Evolutionary conservation across 2,797 vertebrate species (phyloP).

Genomic region (Helicolenus hilgendorfi): DNA sequence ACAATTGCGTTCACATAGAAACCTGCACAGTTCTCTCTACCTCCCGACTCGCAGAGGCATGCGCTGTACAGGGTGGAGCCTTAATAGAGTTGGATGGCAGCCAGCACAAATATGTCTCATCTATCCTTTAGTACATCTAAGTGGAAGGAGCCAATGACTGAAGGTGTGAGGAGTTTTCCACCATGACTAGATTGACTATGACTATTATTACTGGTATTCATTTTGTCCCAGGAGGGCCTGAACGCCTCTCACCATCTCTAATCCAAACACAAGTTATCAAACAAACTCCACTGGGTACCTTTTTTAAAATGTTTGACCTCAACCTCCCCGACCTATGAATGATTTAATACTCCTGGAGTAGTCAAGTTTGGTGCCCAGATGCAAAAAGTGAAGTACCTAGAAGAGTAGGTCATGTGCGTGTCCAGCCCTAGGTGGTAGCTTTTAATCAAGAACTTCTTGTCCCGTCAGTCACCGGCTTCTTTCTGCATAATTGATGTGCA

Average conservation of each 20-base stretch:
- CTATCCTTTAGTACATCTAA: not conserved
- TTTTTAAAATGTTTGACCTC: not conserved
- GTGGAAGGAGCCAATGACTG: not conserved
- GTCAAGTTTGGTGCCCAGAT: not conserved
- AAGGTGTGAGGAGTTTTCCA: not conserved
- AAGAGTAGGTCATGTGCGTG: not conserved
- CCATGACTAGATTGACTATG: not conserved
- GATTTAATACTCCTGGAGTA: not conserved
- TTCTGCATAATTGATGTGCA: conserved; percentile 19
- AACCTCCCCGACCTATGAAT: not conserved
- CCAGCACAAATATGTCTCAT: conserved; percentile 43
- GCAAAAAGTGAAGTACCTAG: not conserved
- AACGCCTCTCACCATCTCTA: not conserved
- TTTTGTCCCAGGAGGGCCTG: not conserved
- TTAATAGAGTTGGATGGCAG: conserved; percentile 8
- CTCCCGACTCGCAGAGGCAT: conserved; percentile 41
- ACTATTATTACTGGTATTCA: not conserved
- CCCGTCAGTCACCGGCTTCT: not conserved
- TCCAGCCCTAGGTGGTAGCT: not conserved
- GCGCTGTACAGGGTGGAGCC: conserved; percentile 19
- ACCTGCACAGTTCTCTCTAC: not conserved
- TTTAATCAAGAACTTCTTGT: not conserved
- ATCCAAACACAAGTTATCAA: not conserved
- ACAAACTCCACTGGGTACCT: not conserved
- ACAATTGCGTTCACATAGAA: not conserved